These are phyloP conservation scores for Tenodera sinensis DNA, from an alignment of 2,888 invertebrate species.

Conservation along the genomic window DNA sequence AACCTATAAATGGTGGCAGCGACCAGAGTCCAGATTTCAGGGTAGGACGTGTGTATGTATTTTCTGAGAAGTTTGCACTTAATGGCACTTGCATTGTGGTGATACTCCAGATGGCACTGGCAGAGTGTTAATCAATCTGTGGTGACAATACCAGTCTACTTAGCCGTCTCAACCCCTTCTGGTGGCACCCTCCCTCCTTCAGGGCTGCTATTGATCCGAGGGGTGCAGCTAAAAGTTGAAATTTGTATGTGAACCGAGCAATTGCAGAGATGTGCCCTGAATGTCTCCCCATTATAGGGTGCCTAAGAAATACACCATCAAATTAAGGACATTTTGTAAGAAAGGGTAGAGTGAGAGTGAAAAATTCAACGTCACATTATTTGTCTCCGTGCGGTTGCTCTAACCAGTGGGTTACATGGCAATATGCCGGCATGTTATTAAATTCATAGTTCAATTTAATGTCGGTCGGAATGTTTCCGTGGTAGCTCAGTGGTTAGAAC, in stretches of 20 bases:
- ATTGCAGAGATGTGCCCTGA: too few species aligned
- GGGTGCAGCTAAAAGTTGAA: neutral
- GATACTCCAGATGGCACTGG: neutral
- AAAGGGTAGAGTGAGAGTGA: too few species aligned
- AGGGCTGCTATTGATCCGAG: neutral
- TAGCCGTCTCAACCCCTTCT: neutral
- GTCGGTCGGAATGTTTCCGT: too few species aligned
- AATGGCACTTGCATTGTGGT: neutral
- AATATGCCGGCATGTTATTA: too few species aligned
- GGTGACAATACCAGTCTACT: neutral
- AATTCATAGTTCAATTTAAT: too few species aligned
- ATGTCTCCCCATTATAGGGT: neutral
- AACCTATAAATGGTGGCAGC: too few species aligned
- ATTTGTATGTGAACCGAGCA: neutral
- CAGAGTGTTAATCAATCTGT: neutral
- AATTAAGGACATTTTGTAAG: too few species aligned
- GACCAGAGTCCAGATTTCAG: too few species aligned
- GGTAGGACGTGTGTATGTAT: neutral
- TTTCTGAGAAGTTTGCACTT: neutral
- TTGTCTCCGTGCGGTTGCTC: too few species aligned
- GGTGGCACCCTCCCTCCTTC: neutral
- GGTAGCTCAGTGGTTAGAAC: too few species aligned
- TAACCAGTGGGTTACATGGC: too few species aligned
- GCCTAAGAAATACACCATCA: neutral
- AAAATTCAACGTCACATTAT: too few species aligned